A percentile compares a stretch with the other conserved stretches of the same genome.
Conservation (phyloP, 2,888 invertebrate species). For the Euphydryas editha region DNA sequence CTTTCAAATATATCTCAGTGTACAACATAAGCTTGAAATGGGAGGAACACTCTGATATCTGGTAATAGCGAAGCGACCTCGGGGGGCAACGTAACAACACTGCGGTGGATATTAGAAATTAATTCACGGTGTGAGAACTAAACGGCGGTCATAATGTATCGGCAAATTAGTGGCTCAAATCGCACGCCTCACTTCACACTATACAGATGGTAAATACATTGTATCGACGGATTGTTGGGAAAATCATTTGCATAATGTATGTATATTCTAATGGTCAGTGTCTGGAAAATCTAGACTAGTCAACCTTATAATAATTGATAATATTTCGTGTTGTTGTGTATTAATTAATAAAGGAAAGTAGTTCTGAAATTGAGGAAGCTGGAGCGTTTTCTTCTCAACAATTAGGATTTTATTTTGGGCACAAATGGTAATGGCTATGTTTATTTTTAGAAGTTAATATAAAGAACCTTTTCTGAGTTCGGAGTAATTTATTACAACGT, state of each 20-base stretch:
- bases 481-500: too few species aligned
- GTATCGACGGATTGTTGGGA: not conserved
- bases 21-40: not conserved
- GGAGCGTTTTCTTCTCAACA: too few species aligned
- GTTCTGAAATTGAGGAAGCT: too few species aligned
- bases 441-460: too few species aligned
- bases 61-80: constrained; percentile 4
- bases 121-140: constrained; percentile 3
- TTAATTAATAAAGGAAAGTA: too few species aligned
- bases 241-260: not conserved
- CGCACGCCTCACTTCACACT: not conserved
- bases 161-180: constrained; percentile 6
- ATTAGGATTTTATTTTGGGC: too few species aligned
- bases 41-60: not conserved
- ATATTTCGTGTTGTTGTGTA: too few species aligned
- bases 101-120: constrained; percentile 5
- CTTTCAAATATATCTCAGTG: not conserved
- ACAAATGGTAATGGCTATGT: too few species aligned
- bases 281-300: not conserved
- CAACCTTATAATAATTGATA: too few species aligned
- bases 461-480: too few species aligned
- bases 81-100: not conserved
- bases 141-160: constrained; percentile 4
- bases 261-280: not conserved
- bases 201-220: not conserved